phyloP scores from a whole-genome alignment of 92 coral and sea anemone genomes.

The Palythoa grandis region DNA sequence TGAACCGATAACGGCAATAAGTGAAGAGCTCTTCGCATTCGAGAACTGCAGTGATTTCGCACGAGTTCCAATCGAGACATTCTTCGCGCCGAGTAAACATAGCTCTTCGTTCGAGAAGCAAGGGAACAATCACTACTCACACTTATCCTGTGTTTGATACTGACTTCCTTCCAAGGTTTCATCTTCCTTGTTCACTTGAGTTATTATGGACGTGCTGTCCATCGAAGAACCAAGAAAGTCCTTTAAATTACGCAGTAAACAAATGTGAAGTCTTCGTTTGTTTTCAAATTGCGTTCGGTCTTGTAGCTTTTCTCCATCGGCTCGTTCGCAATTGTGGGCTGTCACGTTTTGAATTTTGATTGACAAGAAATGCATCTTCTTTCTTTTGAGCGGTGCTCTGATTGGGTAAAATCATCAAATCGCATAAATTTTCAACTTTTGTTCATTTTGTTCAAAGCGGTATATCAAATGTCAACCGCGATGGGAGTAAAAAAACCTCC shows the following conservation, averaged over 20 bases:
- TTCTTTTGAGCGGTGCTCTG: slow-evolving; percentile 24
- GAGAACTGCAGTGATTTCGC: slow-evolving; percentile 8
- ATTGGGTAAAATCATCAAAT: slow-evolving; percentile 21
- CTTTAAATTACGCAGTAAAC: slow-evolving; percentile 34
- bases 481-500: neutral
- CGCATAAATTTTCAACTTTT: slow-evolving; percentile 39
- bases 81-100: slow-evolving; percentile 44
- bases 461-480: slow-evolving; percentile 29
- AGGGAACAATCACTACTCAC: slow-evolving; percentile 73
- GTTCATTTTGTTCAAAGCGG: slow-evolving; percentile 13
- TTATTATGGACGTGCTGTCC: slow-evolving; percentile 99
- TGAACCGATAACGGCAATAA: slow-evolving; percentile 36
- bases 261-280: slow-evolving; percentile 35
- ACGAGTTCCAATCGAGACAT: slow-evolving; percentile 11
- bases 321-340: slow-evolving; percentile 77
- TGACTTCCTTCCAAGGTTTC: slow-evolving; percentile 82
- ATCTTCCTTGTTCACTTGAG: slow-evolving; percentile 97
- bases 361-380: slow-evolving; percentile 68
- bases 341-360: slow-evolving; percentile 73
- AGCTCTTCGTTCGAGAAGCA: slow-evolving; percentile 44
- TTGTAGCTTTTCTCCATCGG: slow-evolving; percentile 50
- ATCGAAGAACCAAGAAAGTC: slow-evolving; percentile 57
- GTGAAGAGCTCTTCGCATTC: slow-evolving; percentile 3
- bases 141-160: slow-evolving; percentile 73
- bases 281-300: slow-evolving; percentile 49